Evolutionary conservation across 2,113 vertebrate species (phyloP).

Genomic region (Scolopax mira): DNA sequence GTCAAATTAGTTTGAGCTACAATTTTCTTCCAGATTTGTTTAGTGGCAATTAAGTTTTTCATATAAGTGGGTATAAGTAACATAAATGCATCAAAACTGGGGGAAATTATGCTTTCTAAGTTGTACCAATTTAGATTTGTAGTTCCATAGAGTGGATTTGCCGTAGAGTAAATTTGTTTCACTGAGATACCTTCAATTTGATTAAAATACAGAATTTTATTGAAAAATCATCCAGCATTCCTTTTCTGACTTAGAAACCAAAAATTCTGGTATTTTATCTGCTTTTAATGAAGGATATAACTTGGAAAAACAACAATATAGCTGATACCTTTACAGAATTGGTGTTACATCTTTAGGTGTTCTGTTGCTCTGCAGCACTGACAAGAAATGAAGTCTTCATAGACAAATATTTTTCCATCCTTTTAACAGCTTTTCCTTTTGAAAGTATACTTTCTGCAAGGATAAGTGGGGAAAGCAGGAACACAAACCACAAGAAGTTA

Average conservation of each 20-base stretch:
- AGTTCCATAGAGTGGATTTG: not conserved
- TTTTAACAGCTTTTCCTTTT: not conserved
- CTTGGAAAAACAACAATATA: not conserved
- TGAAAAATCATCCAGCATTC: not conserved
- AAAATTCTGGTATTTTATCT: not conserved
- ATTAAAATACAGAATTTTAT: rapidly evolving
- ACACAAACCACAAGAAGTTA: not conserved
- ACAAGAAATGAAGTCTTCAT: not conserved
- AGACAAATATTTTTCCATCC: not conserved
- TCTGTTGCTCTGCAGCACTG: not conserved
- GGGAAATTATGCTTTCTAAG: not conserved
- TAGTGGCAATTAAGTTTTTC: not conserved
- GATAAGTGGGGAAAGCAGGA: not conserved
- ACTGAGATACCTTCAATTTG: not conserved
- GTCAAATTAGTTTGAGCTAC: not conserved
- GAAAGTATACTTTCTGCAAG: not conserved
- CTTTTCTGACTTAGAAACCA: not conserved
- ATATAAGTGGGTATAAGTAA: not conserved
- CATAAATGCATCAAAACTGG: not conserved
- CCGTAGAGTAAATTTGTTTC: not conserved
- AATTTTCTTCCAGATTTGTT: not conserved
- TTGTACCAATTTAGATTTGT: not conserved
- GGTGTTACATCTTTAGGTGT: not conserved
- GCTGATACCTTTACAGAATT: not conserved
- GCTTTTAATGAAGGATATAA: not conserved